These are phyloP conservation scores for Morone chrysops DNA, from an alignment of 2,113 vertebrate genomes.

Conservation along the genomic window DNA sequence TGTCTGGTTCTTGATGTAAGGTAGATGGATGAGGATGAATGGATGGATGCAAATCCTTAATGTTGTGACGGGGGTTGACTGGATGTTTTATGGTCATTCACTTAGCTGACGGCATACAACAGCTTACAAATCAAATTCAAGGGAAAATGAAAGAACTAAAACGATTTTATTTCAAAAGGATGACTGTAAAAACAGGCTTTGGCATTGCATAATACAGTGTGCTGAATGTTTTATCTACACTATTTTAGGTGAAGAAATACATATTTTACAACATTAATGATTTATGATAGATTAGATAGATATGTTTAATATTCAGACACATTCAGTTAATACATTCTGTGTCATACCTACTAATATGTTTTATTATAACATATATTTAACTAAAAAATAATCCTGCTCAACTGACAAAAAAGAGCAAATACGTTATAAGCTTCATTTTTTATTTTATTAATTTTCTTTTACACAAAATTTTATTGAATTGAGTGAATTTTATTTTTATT, in stretches of 20 bases:
- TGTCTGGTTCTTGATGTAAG: slow-evolving; percentile 42
- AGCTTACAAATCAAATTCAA: slow-evolving; percentile 78
- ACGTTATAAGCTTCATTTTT: background rate
- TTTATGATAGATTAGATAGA: slow-evolving; percentile 20
- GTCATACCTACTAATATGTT: background rate
- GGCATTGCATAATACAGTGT: slow-evolving; percentile 48
- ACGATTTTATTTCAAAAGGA: slow-evolving; percentile 68
- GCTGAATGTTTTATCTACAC: slow-evolving; percentile 25
- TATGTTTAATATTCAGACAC: slow-evolving; percentile 13
- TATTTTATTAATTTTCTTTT: background rate
- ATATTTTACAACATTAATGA: slow-evolving; percentile 32
- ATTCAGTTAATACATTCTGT: slow-evolving; percentile 9
- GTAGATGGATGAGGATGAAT: slow-evolving; percentile 52
- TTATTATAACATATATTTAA: background rate
- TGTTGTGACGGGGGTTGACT: slow-evolving; percentile 65
- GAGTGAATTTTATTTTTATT: background rate
- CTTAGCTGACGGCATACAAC: slow-evolving; percentile 71
- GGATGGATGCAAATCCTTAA: slow-evolving; percentile 67
- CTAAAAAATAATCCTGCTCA: background rate
- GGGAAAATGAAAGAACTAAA: slow-evolving; percentile 61
- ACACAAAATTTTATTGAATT: background rate
- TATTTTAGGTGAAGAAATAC: slow-evolving; percentile 9
- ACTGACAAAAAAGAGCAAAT: background rate
- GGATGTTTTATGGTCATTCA: slow-evolving; percentile 78
- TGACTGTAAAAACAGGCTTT: slow-evolving; percentile 48